Conservation (phyloP, 2,888 invertebrate species). For the Lathronympha strigana region DNA sequence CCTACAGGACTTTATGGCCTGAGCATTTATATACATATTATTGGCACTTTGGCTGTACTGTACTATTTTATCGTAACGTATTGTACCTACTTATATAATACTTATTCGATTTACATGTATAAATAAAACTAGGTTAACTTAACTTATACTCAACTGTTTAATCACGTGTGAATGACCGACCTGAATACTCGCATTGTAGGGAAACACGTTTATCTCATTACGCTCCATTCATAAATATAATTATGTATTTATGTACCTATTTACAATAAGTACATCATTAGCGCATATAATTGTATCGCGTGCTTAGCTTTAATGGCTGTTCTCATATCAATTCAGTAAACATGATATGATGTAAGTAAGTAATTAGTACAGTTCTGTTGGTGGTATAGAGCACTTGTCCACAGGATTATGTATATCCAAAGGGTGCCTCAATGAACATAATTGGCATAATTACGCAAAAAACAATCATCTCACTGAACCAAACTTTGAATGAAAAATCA, state of each 20-base stretch:
- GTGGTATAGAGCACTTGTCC: not conserved
- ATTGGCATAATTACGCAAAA: too few relatives aligned
- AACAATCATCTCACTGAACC: too few relatives aligned
- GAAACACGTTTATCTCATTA: constrained; percentile 32
- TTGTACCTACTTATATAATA: not conserved
- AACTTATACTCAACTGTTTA: constrained; percentile 22
- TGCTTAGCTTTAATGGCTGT: constrained; percentile 48
- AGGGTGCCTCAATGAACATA: not conserved
- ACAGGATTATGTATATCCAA: not conserved
- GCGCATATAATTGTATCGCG: constrained; percentile 49
- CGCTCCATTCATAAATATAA: constrained; percentile 39
- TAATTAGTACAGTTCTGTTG: constrained; percentile 25
- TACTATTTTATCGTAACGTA: not conserved
- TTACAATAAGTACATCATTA: constrained; percentile 36
- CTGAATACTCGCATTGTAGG: constrained; percentile 45
- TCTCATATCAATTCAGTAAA: constrained; percentile 38
- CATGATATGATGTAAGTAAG: constrained; percentile 22
- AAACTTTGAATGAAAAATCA: too few relatives aligned
- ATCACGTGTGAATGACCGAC: constrained; percentile 56
- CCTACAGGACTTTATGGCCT: too few relatives aligned
- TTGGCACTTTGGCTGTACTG: too few relatives aligned
- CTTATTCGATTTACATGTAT: not conserved
- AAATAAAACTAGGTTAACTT: constrained; percentile 14
- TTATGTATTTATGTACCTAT: constrained; percentile 26
- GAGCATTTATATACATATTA: too few relatives aligned